Conservation (phyloP, 2,888 invertebrate species). For the Arctia plantaginis region DNA sequence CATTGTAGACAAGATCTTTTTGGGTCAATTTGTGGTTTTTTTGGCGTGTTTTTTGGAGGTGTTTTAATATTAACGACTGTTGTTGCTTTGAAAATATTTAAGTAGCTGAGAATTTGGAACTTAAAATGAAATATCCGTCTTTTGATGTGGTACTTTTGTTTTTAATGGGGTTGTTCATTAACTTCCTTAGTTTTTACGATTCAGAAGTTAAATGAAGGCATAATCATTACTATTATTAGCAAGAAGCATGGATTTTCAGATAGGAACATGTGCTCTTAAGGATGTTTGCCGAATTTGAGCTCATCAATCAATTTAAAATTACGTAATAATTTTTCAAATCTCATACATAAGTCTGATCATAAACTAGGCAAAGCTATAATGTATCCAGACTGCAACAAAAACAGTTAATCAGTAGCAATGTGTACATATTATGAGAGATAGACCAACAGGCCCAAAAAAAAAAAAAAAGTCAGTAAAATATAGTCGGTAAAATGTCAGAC, state of each 20-base stretch:
- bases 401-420: no score
- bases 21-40: slow-evolving; percentile 50
- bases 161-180: no score
- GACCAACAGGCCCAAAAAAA: no score
- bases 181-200: neutral
- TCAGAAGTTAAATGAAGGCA: neutral
- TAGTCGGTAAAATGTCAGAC: no score
- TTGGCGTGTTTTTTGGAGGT: slow-evolving; percentile 26
- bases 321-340: no score
- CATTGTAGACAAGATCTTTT: slow-evolving; percentile 53
- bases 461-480: no score
- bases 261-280: neutral
- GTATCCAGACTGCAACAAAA: neutral
- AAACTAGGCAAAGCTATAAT: no score
- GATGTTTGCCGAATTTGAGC: neutral
- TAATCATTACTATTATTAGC: neutral
- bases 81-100: neutral
- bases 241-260: neutral
- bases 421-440: no score
- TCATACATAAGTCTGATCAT: no score
- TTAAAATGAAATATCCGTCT: neutral
- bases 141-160: no score
- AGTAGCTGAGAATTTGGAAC: neutral
- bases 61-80: neutral
- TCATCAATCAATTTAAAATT: neutral